These are phyloP conservation scores for Myotis planiceps DNA, from an alignment of 2,797 vertebrate genomes.

Conservation along the genomic window DNA sequence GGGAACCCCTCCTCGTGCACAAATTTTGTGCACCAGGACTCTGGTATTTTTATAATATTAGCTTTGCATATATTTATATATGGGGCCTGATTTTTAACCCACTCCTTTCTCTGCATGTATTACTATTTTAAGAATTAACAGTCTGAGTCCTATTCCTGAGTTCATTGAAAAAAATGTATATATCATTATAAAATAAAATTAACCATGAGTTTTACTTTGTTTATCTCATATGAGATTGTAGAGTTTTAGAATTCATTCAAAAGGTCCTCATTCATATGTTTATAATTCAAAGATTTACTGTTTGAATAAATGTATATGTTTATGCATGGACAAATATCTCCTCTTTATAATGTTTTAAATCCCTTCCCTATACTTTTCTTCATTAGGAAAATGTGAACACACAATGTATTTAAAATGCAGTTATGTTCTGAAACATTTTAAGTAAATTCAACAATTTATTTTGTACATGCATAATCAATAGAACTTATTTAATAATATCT, in stretches of 20 bases:
- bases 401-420: conserved; percentile 38
- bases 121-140: conserved; percentile 64
- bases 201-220: conserved; percentile 72
- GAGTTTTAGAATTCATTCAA: conserved; percentile 53
- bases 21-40: too few species aligned
- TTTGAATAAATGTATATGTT: background rate
- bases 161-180: conserved; percentile 65
- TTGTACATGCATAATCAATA: background rate
- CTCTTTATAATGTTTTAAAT: conserved; percentile 28
- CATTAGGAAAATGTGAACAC: background rate
- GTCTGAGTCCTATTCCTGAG: background rate
- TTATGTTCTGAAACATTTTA: conserved; percentile 47
- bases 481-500: background rate
- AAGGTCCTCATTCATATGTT: conserved; percentile 19
- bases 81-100: background rate
- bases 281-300: conserved; percentile 30
- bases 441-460: background rate
- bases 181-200: conserved; percentile 74
- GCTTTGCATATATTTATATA: background rate
- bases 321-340: conserved; percentile 62
- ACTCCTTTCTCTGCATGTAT: conserved; percentile 31
- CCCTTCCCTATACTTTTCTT: conserved; percentile 17
- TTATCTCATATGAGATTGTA: conserved; percentile 59
- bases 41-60: background rate
- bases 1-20: too few species aligned